These are phyloP conservation scores for Smutsia temminckii DNA, from an alignment of 2,797 vertebrate species.

Conservation along the genomic window DNA sequence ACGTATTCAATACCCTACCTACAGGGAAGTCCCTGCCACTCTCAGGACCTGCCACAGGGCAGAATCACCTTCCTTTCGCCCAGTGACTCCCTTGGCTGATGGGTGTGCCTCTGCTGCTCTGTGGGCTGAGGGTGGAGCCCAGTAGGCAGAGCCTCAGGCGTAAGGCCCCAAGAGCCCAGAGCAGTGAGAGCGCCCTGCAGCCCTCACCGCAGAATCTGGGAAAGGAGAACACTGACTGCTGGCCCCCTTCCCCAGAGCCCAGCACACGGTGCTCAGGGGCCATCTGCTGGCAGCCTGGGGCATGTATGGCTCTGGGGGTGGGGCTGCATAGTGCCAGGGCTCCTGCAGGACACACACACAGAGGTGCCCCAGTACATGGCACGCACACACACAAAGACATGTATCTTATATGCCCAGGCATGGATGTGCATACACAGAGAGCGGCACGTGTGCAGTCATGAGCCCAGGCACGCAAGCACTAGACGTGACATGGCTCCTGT, in stretches of 20 bases:
- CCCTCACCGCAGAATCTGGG: neutral
- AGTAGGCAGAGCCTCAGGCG: neutral
- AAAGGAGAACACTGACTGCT: neutral
- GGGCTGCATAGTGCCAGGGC: conserved; percentile 55
- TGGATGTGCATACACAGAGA: neutral
- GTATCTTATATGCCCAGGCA: neutral
- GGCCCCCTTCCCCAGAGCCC: conserved; percentile 55
- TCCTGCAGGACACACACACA: neutral
- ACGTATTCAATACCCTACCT: too few relatives aligned
- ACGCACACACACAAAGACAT: neutral
- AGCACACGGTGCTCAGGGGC: conserved; percentile 74
- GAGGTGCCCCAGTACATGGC: neutral
- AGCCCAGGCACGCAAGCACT: neutral
- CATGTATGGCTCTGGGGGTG: conserved; percentile 10
- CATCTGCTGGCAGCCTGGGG: conserved; percentile 81
- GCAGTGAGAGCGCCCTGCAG: neutral
- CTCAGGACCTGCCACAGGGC: neutral
- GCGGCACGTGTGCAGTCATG: neutral
- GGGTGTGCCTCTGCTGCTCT: neutral
- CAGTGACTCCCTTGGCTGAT: neutral
- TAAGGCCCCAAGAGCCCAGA: neutral
- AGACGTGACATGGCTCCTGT: neutral
- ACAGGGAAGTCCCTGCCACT: neutral
- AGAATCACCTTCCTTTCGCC: neutral
- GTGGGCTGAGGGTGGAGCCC: neutral